Evolutionary conservation across 2,797 vertebrate species (phyloP), one percentile per base, ranked within the genome.

Genomic region (Sparus aurata): DNA sequence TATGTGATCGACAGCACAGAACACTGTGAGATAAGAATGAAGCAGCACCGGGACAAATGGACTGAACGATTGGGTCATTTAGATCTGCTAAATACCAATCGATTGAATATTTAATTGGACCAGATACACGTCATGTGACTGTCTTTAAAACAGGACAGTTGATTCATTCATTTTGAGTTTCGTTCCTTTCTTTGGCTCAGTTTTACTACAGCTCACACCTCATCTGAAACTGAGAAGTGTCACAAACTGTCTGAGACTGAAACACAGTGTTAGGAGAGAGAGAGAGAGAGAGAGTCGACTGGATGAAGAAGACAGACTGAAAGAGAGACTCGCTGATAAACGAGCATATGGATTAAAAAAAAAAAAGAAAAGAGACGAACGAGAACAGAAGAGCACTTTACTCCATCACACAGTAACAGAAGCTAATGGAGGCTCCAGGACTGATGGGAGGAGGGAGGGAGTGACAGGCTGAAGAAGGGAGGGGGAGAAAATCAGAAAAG

Each of bases 361-460:
- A 38, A 50, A 75, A 64, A 38, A 50, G 62, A 78, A 54, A 34
- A 73, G 46, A 64, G 30, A 52, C 58, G 12, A 53, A 64, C 38
- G n/a, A 25, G 72, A 67, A 38, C 10, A 60, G 77, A 72, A 22
- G 27, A 59, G 52, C 73, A 58, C 34, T 58, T 71, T 11, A 52
- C 61, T 71, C 61, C 25, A 55, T 71, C 69, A 85, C 64, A 18
- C 68, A 73, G 77, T 79, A 30, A 59, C 78, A 68, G 49, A 17
- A 20, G n/a, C 85, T 84, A 87, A 91, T 87, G 80, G 84, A 80
- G 69, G 71, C 55, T 45, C 68, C 27, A n/a, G 58, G 41, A 54
- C 75, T 72, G 73, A 46, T 54, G 61, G 47, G 22, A 41, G 49
- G 23, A 27, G 41, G 43, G 46, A 63, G 53, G 23, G 7, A 34